Percentiles rank a stretch among this genome's conserved stretches.
phyloP scores from a whole-genome alignment of 2,888 invertebrate genomes.

The Xestia c-nigrum region DNA sequence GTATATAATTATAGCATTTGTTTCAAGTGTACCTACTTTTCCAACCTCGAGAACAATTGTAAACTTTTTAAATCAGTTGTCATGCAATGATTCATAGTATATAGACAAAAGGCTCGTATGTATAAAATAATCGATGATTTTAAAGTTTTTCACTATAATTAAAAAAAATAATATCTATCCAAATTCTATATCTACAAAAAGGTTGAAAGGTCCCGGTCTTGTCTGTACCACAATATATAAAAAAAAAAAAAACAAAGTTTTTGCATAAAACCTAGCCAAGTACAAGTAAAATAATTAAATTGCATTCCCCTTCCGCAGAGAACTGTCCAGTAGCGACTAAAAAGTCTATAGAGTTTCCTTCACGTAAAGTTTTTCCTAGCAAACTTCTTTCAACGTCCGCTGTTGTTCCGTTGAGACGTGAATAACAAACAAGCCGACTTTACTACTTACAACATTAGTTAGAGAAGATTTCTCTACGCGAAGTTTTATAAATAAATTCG shows the following conservation, averaged over 20 bases:
- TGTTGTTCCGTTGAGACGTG: conserved; percentile 33
- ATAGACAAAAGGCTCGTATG: no score
- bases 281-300: conserved; percentile 18
- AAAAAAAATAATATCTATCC: not conserved
- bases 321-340: not conserved
- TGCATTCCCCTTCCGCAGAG: conserved; percentile 30
- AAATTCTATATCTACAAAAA: not conserved
- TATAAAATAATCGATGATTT: not conserved
- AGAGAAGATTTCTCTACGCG: conserved; percentile 17
- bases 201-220: fast-evolving
- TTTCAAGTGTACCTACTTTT: no score
- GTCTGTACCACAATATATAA: not conserved
- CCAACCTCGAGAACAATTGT: no score
- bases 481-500: not conserved
- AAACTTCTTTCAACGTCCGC: conserved; percentile 41
- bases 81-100: no score
- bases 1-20: no score
- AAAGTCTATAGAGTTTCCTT: conserved; percentile 27
- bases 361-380: conserved; percentile 43
- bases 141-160: not conserved
- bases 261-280: not conserved
- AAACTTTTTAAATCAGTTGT: no score
- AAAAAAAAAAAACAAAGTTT: conserved; percentile 14
- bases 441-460: conserved; percentile 21
- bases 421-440: conserved; percentile 39